Percentiles rank a stretch among this genome's conserved stretches.
Conservation (phyloP, 2,113 vertebrate genomes). For the Neoarius graeffei region DNA sequence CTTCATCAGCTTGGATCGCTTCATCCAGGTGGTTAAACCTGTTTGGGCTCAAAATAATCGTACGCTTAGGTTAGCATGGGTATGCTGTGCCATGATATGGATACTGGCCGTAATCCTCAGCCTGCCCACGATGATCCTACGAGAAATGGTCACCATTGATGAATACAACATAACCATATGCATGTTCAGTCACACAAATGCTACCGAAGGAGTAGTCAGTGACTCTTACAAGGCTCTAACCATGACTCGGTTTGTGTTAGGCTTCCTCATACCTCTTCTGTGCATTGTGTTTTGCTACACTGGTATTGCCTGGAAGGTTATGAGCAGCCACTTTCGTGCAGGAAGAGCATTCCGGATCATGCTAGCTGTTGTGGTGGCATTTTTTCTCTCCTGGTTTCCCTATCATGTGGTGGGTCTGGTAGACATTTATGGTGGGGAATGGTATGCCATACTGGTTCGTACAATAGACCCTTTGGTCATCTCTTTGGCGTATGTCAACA, state of each 20-base stretch:
- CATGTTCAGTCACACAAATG: neutral
- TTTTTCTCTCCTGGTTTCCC: constrained; percentile 80
- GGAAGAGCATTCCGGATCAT: constrained; percentile 66
- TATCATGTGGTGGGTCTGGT: constrained; percentile 74
- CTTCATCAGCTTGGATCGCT: constrained; percentile 78
- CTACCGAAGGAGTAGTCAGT: too few relatives aligned
- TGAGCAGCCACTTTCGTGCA: constrained; percentile 54
- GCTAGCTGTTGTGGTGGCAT: constrained; percentile 62
- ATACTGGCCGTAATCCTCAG: constrained; percentile 68
- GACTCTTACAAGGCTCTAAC: neutral
- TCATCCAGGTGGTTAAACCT: constrained; percentile 72
- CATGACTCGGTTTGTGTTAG: constrained; percentile 65
- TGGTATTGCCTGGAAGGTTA: constrained; percentile 61
- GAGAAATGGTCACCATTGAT: constrained; percentile 31
- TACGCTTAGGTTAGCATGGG: constrained; percentile 38
- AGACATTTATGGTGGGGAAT: constrained; percentile 2
- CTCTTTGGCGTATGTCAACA: constrained; percentile 76
- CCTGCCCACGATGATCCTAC: constrained; percentile 70
- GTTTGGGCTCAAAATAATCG: constrained; percentile 83
- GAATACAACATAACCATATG: constrained; percentile 11
- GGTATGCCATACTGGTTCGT: accelerated
- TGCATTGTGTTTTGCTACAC: constrained; percentile 70
- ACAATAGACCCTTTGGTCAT: constrained; percentile 66
- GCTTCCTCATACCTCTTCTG: constrained; percentile 74
- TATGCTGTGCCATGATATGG: constrained; percentile 69